Evolutionary conservation across 2,113 vertebrate genomes (phyloP), one percentile per base, ranked within the genome.

Genomic region (Sorex araneus): DNA sequence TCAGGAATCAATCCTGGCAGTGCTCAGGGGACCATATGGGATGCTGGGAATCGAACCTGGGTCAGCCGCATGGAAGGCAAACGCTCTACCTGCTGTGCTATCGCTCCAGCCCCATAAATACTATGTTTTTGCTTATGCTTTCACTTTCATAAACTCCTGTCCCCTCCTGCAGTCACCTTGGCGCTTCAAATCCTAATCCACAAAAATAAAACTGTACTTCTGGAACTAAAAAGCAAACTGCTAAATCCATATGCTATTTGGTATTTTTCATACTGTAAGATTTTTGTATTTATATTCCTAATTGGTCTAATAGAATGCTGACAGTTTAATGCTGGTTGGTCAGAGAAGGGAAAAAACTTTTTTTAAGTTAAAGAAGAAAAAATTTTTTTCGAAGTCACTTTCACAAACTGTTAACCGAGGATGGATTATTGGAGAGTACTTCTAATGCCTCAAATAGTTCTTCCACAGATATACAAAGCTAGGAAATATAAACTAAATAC

Each of bases 201-300:
- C 84, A 43, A 84, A 32, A 85, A 64, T 89, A 78, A 77, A 63
- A 86, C 47, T n/a, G n/a, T n/a, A n/a, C n/a, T n/a, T n/a, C 54
- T 84, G 32, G 30, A 78, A 69, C 63, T 77, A 74, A 81, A 93
- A 96, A 63, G 43, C 63, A 93, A 27, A 32, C n/a, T 74, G 8
- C 11, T 43, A 40, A 88, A 78, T 23, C 36, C 40, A 16, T 75
- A n/a, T 70, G 15, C 8, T 80, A 32, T 89, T 83, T 71, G 92
- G 8, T 91, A 63, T 50, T 80, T 91, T 93, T 86, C 36, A 12
- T 79, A 47, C n/a, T 47, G 2, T 30, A 6, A 76, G 54, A 67
- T 78, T 83, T 87, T 82, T 89, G 34, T 84, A 81, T 30, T 76
- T 84, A 8, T 74, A 73, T 91, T 91, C 92, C 50, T 32, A 91